Evolutionary conservation across 53 echinoderm and acorn worm species (phyloP).

Genomic region (Glandiceps talaboti): DNA sequence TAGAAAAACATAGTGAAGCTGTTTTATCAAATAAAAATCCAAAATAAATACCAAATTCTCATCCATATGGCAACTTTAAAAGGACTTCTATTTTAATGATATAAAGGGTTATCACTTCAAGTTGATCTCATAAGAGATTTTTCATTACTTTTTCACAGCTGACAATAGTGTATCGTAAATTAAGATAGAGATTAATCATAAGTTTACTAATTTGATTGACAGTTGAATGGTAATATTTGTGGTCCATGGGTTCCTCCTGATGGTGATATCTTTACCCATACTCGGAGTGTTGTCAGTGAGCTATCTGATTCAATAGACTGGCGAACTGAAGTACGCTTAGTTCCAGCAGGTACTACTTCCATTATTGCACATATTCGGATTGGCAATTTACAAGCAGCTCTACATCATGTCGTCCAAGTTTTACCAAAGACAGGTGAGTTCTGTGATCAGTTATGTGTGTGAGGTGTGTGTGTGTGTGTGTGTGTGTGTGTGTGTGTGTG

Average conservation of each 20-base stretch:
- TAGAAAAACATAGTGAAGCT: too few relatives aligned
- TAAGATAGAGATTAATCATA: too few relatives aligned
- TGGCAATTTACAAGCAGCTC: slow-evolving; percentile 78
- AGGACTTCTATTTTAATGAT: too few relatives aligned
- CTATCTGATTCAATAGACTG: slow-evolving; percentile 46
- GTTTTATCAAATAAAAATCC: too few relatives aligned
- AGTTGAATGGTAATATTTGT: slow-evolving; percentile 49
- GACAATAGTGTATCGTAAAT: too few relatives aligned
- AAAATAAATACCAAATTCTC: too few relatives aligned
- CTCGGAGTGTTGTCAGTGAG: slow-evolving; percentile 45
- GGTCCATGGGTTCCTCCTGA: slow-evolving; percentile 96
- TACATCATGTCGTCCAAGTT: slow-evolving; percentile 59
- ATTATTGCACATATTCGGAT: slow-evolving; percentile 89
- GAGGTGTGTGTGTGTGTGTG: too few relatives aligned
- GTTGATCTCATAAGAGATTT: too few relatives aligned
- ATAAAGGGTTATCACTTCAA: too few relatives aligned
- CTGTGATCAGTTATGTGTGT: neutral
- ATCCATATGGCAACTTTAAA: too few relatives aligned
- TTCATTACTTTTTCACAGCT: too few relatives aligned
- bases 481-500: too few relatives aligned
- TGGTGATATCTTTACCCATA: slow-evolving; percentile 91
- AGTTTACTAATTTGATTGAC: slow-evolving; percentile 10
- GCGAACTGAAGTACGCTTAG: slow-evolving; percentile 46
- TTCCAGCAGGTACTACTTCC: slow-evolving; percentile 68
- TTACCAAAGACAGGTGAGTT: slow-evolving; percentile 13